These are phyloP conservation scores for Protobothrops flavoviridis DNA, from an alignment of 2,113 vertebrate species.

Conservation along the genomic window DNA sequence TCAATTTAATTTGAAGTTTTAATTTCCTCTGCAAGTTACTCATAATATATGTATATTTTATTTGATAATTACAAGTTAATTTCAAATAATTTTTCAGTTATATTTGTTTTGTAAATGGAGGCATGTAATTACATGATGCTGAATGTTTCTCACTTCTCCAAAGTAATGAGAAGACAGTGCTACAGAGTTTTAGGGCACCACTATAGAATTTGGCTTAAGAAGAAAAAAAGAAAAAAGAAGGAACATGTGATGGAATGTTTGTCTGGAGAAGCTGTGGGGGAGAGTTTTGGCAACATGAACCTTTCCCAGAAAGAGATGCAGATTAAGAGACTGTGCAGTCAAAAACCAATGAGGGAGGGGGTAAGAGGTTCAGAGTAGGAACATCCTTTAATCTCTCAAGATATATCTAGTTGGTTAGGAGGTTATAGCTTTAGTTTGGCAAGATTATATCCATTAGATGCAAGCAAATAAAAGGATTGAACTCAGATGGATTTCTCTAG, in stretches of 20 bases:
- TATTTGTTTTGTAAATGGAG: background rate
- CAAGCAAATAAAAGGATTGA: background rate
- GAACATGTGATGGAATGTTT: background rate
- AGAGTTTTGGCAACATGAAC: background rate
- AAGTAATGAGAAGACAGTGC: too few species aligned
- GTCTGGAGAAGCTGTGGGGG: background rate
- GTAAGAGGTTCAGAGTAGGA: background rate
- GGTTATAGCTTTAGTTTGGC: background rate
- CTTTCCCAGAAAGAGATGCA: background rate
- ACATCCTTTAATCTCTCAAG: background rate
- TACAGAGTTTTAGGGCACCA: background rate
- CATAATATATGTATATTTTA: conserved; percentile 1
- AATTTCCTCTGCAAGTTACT: background rate
- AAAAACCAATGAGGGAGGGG: background rate
- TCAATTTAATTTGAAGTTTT: conserved; percentile 14
- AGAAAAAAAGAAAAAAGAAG: background rate
- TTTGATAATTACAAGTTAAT: conserved; percentile 14
- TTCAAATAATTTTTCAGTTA: background rate
- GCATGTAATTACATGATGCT: background rate
- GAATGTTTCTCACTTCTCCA: background rate
- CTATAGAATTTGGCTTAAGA: background rate
- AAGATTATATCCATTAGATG: background rate
- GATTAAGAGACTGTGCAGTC: background rate
- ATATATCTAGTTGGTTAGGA: background rate
- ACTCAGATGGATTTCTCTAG: background rate